Base-by-base conservation (phyloP, 2,113 vertebrate genomes). In the Thalassoma bifasciatum region DNA sequence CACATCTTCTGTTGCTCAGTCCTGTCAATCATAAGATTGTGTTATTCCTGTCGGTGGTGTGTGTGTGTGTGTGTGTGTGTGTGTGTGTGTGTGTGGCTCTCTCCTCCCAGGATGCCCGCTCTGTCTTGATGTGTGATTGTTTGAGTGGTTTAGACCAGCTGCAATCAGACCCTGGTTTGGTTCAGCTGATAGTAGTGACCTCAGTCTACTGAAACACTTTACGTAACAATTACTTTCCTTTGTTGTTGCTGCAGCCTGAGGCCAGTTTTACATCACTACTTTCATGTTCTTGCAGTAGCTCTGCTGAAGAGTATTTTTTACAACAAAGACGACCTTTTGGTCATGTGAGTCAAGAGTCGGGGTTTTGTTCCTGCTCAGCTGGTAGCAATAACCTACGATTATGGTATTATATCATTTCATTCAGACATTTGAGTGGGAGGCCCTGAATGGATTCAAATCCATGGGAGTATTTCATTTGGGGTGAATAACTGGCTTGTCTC, bases 231-330 rank as follows among this genome's bases (percentile, higher is more conserved):
- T 22, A 58, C 46, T 46, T 0, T 2, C 44, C 72, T 64, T 68
- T 80, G 57, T 56, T 65, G 65, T 64, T 79, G 26, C 2, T 36
- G 47, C 23, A 71, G 77, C 77, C 78, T 2, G 59, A 51, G 54
- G 78, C 53, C 63, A 38, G 0, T 57, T 84, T 75, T 72, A 60
- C 66, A 42, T 86, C 83, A 79, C 26, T 10, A 14, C 53, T 66
- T 72, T 22, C 19, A n/a, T 66, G 57, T 10, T 67, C 12, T n/a
- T 34, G n/a, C 54, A 70, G 70, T 70, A 8, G 10, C 49, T 72
- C 49, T 24, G 46, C 37, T 51, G 56, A 19, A 2, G 42, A 52
- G 68, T 69, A 23, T 58, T 66, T 51, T n/a, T 50, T 40, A 50
- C 69, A 23, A 51, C 24, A 10, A 3, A 42, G 11, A 30, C 36